Conservation (phyloP, 2,797 vertebrate species). For the Epinephelus malabaricus region DNA sequence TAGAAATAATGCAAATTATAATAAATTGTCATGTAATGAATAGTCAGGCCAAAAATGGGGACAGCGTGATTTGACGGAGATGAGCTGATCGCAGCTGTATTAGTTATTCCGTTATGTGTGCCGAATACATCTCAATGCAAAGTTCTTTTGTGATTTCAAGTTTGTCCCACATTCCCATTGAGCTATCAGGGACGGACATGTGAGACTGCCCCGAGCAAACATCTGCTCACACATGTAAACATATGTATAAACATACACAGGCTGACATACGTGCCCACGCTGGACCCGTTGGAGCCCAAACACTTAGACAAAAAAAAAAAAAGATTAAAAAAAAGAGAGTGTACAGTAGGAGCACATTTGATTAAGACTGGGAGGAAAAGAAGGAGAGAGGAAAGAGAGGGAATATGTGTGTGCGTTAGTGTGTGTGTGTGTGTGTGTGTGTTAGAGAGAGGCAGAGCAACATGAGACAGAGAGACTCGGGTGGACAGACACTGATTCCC, state of each 20-base stretch:
- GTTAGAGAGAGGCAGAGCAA: constrained; percentile 65
- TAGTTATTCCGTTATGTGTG: constrained; percentile 66
- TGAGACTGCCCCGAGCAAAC: constrained; percentile 81
- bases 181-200: constrained; percentile 80
- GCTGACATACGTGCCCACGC: constrained; percentile 72
- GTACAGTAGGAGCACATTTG: constrained; percentile 43
- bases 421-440: constrained; percentile 35
- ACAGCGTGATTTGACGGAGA: constrained; percentile 66
- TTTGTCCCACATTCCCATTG: constrained; percentile 81
- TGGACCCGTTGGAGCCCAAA: constrained; percentile 49
- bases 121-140: constrained; percentile 67
- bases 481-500: constrained; percentile 88
- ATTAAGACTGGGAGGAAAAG: constrained; percentile 50
- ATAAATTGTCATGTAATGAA: constrained; percentile 83
- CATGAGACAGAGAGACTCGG: constrained; percentile 80
- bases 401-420: constrained; percentile 29
- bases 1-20: constrained; percentile 83
- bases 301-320: constrained; percentile 35
- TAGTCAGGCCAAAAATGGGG: constrained; percentile 69
- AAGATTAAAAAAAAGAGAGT: constrained; percentile 28
- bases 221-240: constrained; percentile 84
- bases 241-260: constrained; percentile 87
- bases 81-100: constrained; percentile 61
- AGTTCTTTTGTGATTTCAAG: constrained; percentile 82
- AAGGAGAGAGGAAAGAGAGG: constrained; percentile 34